Evolutionary conservation across 2,888 invertebrate genomes (phyloP), one percentile per base, ranked within the genome.

Genomic region (Drosophila rubida): DNA sequence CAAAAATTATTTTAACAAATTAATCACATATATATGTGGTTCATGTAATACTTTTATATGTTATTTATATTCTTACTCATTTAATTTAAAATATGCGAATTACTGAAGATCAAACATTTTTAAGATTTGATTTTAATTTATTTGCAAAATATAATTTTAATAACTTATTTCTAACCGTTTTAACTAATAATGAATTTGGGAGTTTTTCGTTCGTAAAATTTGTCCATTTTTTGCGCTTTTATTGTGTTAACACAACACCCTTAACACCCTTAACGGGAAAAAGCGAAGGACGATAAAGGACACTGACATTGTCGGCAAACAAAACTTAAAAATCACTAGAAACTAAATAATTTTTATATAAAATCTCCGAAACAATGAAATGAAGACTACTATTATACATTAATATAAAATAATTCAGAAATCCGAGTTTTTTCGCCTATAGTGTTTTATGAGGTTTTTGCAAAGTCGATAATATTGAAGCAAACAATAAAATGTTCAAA

Each of bases 401-500:
- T 37, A 19, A 27, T n/a, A 45, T 53, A 50, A 57, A 22, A 25
- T 51, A 58, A 53, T 8, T 27, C 14, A 22, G 2, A 25, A 51
- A 48, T 35, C 7, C 9, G 45, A 53, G 53, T 14, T 19, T 11
- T 6, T 53, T 59, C 11, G 19, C 6, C 11, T 22, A 13, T 23
- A 32, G 41, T 23, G 49, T 13, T 60, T 65, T 67, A 62, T 30
- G 53, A 59, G 30, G 32, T 37, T 53, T 53, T 64, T 50, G 59
- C 50, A 73, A 80, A 80, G 78, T 78, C 81, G 63, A 78, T 78
- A 79, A 54, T 46, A 57, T 32, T 42, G 32, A 14, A 55, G 27
- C 46, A 42, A 60, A 51, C 51, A 63, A 62, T 54, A 78, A 80
- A 72, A 91, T 91, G 90, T 91, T 91, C 62, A 91, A 90, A 80